phyloP scores from a whole-genome alignment of 2,113 vertebrate species.

The Hippocampus abdominalis region DNA sequence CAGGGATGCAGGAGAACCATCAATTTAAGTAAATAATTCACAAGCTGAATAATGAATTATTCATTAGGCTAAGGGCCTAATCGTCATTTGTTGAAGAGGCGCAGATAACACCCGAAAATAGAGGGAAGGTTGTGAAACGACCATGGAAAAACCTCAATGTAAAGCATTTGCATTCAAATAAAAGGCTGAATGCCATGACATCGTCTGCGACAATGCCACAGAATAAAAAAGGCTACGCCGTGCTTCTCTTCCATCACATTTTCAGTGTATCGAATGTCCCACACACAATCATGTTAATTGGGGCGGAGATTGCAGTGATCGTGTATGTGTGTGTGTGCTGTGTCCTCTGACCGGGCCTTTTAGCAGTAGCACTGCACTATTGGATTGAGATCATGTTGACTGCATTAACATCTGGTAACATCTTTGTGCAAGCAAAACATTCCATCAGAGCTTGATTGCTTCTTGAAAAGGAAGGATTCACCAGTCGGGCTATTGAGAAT shows the following conservation, averaged over 20 bases:
- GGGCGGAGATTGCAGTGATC: slow-evolving; percentile 14
- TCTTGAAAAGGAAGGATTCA: neutral
- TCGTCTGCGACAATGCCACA: neutral
- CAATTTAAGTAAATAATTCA: slow-evolving; percentile 98
- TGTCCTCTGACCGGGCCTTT: slow-evolving; percentile 27
- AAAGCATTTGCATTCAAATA: neutral
- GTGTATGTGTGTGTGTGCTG: slow-evolving; percentile 1
- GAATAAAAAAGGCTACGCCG: neutral
- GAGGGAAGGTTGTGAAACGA: slow-evolving; percentile 15
- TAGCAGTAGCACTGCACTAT: slow-evolving; percentile 36
- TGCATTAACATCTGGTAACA: slow-evolving; percentile 51
- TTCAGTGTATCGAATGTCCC: slow-evolving; percentile 39
- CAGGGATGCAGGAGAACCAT: slow-evolving; percentile 85
- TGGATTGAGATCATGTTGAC: slow-evolving; percentile 59
- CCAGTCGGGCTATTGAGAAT: neutral
- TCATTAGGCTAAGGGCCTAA: slow-evolving; percentile 82
- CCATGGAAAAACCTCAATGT: neutral
- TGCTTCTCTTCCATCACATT: neutral
- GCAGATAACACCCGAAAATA: slow-evolving; percentile 66
- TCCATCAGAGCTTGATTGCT: neutral
- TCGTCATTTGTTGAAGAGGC: slow-evolving; percentile 71
- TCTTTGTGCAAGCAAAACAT: slow-evolving; percentile 34
- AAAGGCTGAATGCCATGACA: neutral
- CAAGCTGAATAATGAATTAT: slow-evolving; percentile 81
- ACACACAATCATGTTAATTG: slow-evolving; percentile 45